Percentiles rank a stretch among this genome's conserved stretches.
phyloP scores from a whole-genome alignment of 2,888 invertebrate species.

The Pachymerium ferrugineum region DNA sequence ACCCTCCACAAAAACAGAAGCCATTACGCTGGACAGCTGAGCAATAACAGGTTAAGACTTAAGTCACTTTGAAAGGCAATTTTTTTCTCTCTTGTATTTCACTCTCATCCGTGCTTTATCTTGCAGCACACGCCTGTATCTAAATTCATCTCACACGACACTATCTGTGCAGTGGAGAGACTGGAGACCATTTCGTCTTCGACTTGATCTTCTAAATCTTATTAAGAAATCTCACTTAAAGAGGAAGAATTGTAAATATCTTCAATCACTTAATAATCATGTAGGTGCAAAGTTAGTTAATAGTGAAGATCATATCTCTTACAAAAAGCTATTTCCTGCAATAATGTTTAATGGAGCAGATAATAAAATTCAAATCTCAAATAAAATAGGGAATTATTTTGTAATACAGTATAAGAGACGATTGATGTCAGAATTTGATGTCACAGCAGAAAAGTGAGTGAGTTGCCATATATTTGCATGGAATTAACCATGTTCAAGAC shows the following conservation, averaged over 20 bases:
- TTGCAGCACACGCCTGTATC: not conserved
- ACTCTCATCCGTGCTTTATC: not conserved
- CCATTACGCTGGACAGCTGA: not conserved
- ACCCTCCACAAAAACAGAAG: not conserved
- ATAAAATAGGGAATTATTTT: no score
- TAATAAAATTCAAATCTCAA: no score
- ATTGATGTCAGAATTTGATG: no score
- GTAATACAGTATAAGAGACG: no score
- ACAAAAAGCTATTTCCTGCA: no score
- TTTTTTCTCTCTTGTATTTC: not conserved
- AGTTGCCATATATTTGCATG: no score
- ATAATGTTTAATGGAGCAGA: no score
- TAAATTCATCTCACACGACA: not conserved
- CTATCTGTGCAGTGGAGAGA: not conserved
- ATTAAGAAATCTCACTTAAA: not conserved
- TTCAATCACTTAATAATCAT: no score
- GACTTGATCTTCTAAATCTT: not conserved
- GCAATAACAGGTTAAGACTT: slow-evolving; percentile 13
- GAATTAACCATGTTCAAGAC: no score
- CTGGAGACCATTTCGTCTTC: not conserved
- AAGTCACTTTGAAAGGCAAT: slow-evolving; percentile 8
- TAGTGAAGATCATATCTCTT: no score
- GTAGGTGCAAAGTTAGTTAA: no score
- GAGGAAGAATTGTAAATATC: not conserved
- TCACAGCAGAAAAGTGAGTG: no score